A percentile compares a stretch with the other conserved stretches of the same genome.
Conservation (phyloP, 2,113 vertebrate genomes). For the Siphamia tubifer region DNA sequence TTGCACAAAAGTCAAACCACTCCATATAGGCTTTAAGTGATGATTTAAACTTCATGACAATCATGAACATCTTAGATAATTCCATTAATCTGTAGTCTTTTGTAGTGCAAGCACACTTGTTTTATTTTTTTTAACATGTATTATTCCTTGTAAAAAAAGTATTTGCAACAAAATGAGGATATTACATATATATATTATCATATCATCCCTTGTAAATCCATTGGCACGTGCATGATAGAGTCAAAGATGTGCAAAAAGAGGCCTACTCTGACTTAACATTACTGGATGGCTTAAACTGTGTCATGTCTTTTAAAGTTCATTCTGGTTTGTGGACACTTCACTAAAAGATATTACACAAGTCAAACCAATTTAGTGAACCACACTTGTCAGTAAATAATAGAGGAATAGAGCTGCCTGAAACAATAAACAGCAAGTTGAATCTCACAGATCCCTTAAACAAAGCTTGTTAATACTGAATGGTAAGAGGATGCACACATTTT, state of each 20-base stretch:
- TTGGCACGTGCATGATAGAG: constrained; percentile 47
- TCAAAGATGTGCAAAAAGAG: constrained; percentile 11
- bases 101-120: constrained; percentile 22
- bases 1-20: constrained; percentile 66
- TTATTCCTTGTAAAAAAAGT: constrained; percentile 33
- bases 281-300: constrained; percentile 6
- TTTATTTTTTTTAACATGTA: neutral
- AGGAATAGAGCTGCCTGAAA: constrained; percentile 54
- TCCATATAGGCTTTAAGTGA: constrained; percentile 27
- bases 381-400: constrained; percentile 14
- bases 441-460: neutral
- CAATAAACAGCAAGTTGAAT: constrained; percentile 6
- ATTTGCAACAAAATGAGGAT: constrained; percentile 32
- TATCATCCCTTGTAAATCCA: constrained; percentile 53
- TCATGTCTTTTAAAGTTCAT: neutral
- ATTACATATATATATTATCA: constrained; percentile 20
- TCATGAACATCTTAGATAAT: constrained; percentile 1
- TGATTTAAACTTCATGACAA: constrained; percentile 19
- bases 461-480: constrained; percentile 44
- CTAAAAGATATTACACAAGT: neutral
- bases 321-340: constrained; percentile 2
- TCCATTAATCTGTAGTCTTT: constrained; percentile 23
- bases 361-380: constrained; percentile 4
- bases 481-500: constrained; percentile 34
- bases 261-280: constrained; percentile 3